Evolutionary conservation across 2,888 invertebrate species (phyloP), one percentile per base, ranked within the genome.

Genomic region (Deilephila elpenor): DNA sequence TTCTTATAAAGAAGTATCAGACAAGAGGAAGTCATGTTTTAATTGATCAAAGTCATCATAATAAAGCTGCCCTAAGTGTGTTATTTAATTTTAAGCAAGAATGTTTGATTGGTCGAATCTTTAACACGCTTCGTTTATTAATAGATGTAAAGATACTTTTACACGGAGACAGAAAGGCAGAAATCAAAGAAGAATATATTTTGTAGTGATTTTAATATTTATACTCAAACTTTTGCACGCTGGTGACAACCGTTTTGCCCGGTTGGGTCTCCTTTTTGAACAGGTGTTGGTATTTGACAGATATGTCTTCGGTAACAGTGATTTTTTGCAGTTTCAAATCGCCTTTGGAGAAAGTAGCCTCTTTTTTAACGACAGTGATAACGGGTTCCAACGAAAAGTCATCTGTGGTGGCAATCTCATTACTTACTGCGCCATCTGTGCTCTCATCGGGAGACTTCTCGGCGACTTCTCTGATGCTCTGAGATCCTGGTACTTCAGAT

Each of bases 221-320:
- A 78, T 92, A 93, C 74, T 93, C 89, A 78, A 91, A 83, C 60
- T 84, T 90, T 64, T 93, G 90, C 0, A 93, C 79, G 37, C 87
- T 85, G 0, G 89, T 89, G 0, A 90, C 86, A 0, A 92, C 86
- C 4, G 91, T 90, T 80, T 92, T 91, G 0, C 91, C 91, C 0
- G 89, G 89, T 20, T 78, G 74, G 0, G 84, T 86, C 62, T 90
- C 83, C 73, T 91, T 92, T 79, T 89, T 93, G 79, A 93, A 92
- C 81, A 93, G 82, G 83, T 94, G 90, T 76, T 90, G 87, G 75
- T 85, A 92, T 78, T 89, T 91, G 75, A 93, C 87, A 79, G 93
- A 86, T 0, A 93, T 84, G 20, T 93, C 89, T 75, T 94, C 94
- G 0, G 89, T 88, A 0, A 93, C 91, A 0, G 89, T 84, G 0